Conservation (phyloP, 2,113 vertebrate species). For the Chiloscyllium plagiosum region DNA sequence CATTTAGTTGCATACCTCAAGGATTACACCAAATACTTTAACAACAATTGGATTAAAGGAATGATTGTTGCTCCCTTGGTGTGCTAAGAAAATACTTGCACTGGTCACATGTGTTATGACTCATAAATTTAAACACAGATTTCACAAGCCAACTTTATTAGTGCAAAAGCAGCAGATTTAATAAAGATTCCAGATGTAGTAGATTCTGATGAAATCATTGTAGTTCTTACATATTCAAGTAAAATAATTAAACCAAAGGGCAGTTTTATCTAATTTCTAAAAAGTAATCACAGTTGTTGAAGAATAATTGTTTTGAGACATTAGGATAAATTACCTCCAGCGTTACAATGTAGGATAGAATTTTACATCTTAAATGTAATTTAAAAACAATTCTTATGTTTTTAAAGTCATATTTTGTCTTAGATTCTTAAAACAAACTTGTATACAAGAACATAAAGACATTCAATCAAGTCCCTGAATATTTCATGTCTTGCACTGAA, state of each 20-base stretch:
- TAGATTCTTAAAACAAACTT: not conserved
- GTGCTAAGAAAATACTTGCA: not conserved
- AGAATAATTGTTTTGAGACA: not conserved
- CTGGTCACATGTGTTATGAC: not conserved
- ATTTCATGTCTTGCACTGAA: not conserved
- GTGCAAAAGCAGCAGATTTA: not conserved
- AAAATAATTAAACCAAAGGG: not conserved
- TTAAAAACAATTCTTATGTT: not conserved
- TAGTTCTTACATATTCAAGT: not conserved
- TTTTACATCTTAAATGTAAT: not conserved
- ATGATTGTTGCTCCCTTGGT: not conserved
- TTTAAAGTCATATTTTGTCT: not conserved
- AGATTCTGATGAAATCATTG: not conserved
- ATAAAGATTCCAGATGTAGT: not conserved
- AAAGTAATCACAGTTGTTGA: not conserved
- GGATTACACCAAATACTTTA: not conserved
- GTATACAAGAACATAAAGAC: not conserved
- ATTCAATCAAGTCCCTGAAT: not conserved
- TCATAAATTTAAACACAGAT: not conserved
- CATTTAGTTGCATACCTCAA: not conserved
- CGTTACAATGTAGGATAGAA: not conserved
- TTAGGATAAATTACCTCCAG: not conserved
- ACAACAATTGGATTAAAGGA: not conserved
- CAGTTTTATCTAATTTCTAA: not conserved
- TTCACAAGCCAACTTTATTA: slow-evolving; percentile 19